Evolutionary conservation across 2,113 vertebrate species (phyloP).

Genomic region (Rhabdomys dilectus): DNA sequence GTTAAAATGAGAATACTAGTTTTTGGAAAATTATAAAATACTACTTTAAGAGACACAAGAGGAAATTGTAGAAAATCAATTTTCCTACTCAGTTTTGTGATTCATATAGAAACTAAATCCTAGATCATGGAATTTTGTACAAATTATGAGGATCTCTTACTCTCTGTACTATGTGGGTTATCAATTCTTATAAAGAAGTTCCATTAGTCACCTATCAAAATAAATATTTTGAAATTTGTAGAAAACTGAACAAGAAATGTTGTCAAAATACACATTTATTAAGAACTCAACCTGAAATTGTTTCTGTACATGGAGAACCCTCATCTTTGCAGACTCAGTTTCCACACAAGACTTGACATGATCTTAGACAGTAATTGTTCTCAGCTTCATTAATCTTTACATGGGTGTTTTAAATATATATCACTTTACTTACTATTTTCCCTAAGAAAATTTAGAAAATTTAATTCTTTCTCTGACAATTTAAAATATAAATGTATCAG

Average conservation of each 20-base stretch:
- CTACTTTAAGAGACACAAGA: background rate
- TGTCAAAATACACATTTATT: background rate
- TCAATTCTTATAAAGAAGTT: background rate
- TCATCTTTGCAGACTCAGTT: background rate
- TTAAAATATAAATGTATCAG: background rate
- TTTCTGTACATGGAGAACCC: background rate
- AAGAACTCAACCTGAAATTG: background rate
- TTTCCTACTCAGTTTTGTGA: background rate
- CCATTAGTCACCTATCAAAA: background rate
- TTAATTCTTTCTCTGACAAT: background rate
- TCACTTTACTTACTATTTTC: no score
- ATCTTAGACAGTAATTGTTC: background rate
- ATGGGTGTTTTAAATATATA: background rate
- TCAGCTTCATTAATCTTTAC: background rate
- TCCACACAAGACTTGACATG: background rate
- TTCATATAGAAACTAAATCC: background rate
- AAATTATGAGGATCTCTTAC: background rate
- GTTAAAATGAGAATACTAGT: background rate
- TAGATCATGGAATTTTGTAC: no score
- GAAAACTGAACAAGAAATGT: background rate
- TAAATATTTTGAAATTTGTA: background rate
- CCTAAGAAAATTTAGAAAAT: no score
- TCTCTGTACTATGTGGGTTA: background rate
- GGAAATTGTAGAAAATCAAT: background rate
- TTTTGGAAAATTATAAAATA: background rate